Evolutionary conservation across 2,888 invertebrate genomes (phyloP).

Genomic region (Stenurella melanura): DNA sequence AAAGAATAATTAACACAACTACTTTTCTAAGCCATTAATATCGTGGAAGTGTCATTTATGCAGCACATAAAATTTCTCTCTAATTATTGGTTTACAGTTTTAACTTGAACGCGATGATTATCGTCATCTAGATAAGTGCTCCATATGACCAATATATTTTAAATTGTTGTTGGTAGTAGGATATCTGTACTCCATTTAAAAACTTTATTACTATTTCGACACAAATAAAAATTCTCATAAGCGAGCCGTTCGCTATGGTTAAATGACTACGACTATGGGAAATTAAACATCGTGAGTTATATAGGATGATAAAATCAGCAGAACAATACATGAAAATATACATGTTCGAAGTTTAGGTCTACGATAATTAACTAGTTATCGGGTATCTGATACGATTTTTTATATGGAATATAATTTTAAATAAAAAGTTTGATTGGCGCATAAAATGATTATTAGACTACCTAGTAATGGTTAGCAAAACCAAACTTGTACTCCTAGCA

Average conservation of each 20-base stretch:
- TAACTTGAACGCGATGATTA: slow-evolving; percentile 1
- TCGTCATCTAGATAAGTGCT: neutral
- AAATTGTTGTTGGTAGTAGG: neutral
- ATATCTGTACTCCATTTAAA: neutral
- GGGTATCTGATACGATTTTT: slow-evolving; percentile 1
- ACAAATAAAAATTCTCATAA: slow-evolving; percentile 35
- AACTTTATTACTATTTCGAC: slow-evolving; percentile 11
- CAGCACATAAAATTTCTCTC: slow-evolving; percentile 1
- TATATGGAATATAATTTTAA: neutral
- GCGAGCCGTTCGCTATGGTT: slow-evolving; percentile 50
- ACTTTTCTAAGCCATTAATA: neutral
- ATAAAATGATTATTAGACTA: too few relatives aligned
- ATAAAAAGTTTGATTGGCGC: neutral
- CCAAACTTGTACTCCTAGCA: too few relatives aligned
- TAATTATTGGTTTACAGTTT: neutral
- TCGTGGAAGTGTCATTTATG: neutral
- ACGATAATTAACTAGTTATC: slow-evolving; percentile 57
- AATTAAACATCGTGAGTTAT: slow-evolving; percentile 63
- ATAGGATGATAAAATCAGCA: slow-evolving; percentile 60
- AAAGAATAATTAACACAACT: neutral
- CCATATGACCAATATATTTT: slow-evolving; percentile 2
- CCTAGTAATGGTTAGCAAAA: too few relatives aligned
- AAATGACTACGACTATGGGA: slow-evolving; percentile 60
- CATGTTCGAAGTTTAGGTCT: slow-evolving; percentile 54
- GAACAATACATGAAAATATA: slow-evolving; percentile 61